Conservation (phyloP, 1,140 invertebrate genomes). For the Drosophila biarmipes region DNA sequence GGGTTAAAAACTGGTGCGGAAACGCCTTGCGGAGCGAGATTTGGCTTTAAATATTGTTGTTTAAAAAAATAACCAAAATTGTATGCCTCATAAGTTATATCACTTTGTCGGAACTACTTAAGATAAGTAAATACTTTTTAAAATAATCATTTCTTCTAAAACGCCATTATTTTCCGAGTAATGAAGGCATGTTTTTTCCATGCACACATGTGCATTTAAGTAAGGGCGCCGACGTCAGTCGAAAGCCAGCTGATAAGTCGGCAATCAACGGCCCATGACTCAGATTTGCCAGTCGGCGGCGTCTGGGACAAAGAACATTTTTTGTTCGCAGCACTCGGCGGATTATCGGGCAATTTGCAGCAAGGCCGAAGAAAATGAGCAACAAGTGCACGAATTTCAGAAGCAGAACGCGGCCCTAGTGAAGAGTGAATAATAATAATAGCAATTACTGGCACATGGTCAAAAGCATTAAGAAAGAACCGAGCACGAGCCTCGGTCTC, state of each 20-base stretch:
- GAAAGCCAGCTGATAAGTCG: slow-evolving; percentile 20
- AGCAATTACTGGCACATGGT: slow-evolving; percentile 61
- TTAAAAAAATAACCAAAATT: too few relatives aligned
- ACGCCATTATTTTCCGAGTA: background rate
- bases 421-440: slow-evolving; percentile 44
- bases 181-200: background rate
- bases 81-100: too few relatives aligned
- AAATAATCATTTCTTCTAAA: background rate
- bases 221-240: background rate
- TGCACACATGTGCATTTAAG: background rate
- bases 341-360: slow-evolving; percentile 45
- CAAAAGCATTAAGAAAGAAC: slow-evolving; percentile 48
- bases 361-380: slow-evolving; percentile 64
- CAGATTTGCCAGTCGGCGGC: slow-evolving; percentile 19
- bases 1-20: slow-evolving; percentile 8
- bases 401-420: slow-evolving; percentile 14
- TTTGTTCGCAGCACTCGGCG: slow-evolving; percentile 12
- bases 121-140: background rate
- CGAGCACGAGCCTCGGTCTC: slow-evolving; percentile 55
- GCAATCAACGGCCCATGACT: slow-evolving; percentile 22
- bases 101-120: background rate
- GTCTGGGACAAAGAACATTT: slow-evolving; percentile 26
- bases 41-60: too few relatives aligned
- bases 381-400: slow-evolving; percentile 58
- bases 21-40: background rate